phyloP scores from a whole-genome alignment of 2,113 vertebrate genomes.

The Gasterosteus aculeatus region DNA sequence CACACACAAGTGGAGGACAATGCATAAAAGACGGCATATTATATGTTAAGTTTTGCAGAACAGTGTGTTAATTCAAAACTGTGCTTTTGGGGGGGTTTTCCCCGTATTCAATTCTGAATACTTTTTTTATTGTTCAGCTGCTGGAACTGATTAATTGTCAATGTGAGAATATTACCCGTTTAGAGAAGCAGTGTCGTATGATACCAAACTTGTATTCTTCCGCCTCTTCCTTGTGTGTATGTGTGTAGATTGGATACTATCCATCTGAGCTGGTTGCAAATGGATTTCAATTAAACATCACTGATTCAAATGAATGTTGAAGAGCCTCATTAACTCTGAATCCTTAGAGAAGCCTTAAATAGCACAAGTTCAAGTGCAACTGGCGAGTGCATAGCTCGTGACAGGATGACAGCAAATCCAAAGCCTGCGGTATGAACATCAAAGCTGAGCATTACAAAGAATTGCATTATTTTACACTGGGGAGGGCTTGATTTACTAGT shows the following conservation, averaged over 20 bases:
- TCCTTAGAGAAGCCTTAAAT: conserved; percentile 6
- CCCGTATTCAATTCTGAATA: neutral
- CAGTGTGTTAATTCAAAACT: neutral
- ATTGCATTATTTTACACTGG: neutral
- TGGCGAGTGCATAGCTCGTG: neutral
- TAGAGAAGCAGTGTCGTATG: neutral
- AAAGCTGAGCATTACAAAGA: neutral
- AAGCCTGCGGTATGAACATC: neutral
- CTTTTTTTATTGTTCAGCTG: neutral
- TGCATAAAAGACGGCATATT: neutral
- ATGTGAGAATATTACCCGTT: neutral
- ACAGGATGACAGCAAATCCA: neutral
- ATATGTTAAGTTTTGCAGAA: neutral
- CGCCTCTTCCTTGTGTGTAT: neutral
- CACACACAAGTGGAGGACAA: neutral
- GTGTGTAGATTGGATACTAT: neutral
- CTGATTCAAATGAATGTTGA: conserved; percentile 11
- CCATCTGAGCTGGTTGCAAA: conserved; percentile 7
- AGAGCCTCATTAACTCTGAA: conserved; percentile 17
- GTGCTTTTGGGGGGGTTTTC: neutral
- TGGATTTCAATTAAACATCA: conserved; percentile 28
- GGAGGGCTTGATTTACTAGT: neutral
- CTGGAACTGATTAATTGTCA: neutral
- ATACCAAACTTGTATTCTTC: neutral
- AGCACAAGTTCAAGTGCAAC: neutral